These are phyloP conservation scores for Pangasianodon gigas DNA, from an alignment of 2,113 vertebrate genomes.

Conservation along the genomic window DNA sequence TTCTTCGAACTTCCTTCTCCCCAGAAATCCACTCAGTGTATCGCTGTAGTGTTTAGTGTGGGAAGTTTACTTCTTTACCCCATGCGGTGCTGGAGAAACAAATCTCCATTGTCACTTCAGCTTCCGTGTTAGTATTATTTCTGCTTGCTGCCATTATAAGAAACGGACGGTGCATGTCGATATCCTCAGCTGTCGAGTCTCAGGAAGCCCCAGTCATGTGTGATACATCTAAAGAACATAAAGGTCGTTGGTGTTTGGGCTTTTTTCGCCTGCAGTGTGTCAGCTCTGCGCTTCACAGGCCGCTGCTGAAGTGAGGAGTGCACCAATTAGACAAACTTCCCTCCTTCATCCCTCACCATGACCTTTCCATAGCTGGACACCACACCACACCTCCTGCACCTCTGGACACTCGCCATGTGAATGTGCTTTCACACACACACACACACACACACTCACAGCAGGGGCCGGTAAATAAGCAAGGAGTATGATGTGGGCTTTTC, in stretches of 20 bases:
- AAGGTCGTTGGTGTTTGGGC: conserved; percentile 9
- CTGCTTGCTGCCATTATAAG: conserved; percentile 8
- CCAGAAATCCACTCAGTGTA: neutral
- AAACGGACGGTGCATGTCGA: neutral
- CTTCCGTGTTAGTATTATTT: conserved; percentile 1
- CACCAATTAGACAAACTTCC: conserved; percentile 51
- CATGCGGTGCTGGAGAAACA: neutral
- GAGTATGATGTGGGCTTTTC: conserved; percentile 51
- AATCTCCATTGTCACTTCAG: neutral
- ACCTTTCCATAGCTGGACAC: conserved; percentile 41
- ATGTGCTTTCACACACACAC: neutral
- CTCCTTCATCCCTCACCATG: conserved; percentile 35
- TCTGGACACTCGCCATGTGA: neutral
- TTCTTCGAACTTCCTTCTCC: neutral
- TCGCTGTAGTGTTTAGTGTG: neutral
- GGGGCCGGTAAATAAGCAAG: conserved; percentile 42
- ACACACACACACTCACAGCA: neutral
- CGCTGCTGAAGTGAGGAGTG: conserved; percentile 28
- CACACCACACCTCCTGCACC: neutral
- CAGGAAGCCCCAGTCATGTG: neutral
- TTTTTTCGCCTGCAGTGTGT: neutral
- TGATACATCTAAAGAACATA: conserved; percentile 3
- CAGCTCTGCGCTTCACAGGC: conserved; percentile 24
- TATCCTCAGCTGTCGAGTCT: neutral
- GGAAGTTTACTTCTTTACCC: too few species aligned